Conservation (phyloP, 2,797 vertebrate species). For the Telmatherina bonti region DNA sequence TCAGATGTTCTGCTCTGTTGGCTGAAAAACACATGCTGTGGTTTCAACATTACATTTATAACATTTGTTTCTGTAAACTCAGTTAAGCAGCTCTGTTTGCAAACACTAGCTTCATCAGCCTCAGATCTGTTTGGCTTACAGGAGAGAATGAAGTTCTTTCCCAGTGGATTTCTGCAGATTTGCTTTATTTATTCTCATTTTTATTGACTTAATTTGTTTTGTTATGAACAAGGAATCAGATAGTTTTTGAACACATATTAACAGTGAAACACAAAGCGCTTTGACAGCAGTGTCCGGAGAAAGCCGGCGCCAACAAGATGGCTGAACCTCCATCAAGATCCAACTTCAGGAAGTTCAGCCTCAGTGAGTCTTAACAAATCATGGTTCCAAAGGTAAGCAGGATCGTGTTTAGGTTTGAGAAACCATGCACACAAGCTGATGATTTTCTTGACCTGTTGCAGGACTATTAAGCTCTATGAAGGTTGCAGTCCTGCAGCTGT, state of each 20-base stretch:
- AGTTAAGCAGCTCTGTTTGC: background rate
- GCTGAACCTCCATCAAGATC: slow-evolving; percentile 9
- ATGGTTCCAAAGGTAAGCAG: too few relatives aligned
- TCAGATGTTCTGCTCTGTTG: slow-evolving; percentile 1
- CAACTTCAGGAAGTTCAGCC: background rate
- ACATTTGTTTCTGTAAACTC: background rate
- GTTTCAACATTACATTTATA: background rate
- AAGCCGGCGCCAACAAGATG: background rate
- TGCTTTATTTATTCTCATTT: slow-evolving; percentile 11
- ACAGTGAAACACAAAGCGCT: background rate
- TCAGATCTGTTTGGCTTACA: background rate
- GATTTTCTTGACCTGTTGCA: too few relatives aligned
- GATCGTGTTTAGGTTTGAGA: too few relatives aligned
- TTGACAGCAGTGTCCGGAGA: background rate
- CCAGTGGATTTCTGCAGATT: background rate
- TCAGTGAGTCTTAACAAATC: background rate
- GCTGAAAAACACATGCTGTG: background rate
- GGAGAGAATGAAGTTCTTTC: slow-evolving; percentile 1
- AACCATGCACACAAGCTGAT: too few relatives aligned
- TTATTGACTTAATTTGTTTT: background rate
- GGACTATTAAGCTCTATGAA: too few relatives aligned
- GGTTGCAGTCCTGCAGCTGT: too few relatives aligned
- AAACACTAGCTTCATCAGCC: slow-evolving; percentile 13
- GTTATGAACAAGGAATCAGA: background rate
- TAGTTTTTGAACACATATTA: background rate